A percentile compares a stretch with the other conserved stretches of the same genome.
Conservation (phyloP, 64 coral and sea anemone genomes). For the Platygyra sinensis region DNA sequence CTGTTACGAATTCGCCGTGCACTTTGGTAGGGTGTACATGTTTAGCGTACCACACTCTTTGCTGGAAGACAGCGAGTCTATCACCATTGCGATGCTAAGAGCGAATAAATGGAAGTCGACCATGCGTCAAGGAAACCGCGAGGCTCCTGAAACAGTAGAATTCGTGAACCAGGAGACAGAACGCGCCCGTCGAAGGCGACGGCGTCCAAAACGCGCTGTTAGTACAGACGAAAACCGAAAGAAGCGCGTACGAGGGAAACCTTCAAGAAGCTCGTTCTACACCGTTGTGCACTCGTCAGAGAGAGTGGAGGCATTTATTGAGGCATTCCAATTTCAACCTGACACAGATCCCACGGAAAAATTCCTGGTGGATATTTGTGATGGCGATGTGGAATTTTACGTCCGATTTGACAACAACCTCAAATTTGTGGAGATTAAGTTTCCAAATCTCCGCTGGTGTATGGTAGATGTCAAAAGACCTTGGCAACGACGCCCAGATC, state of each 20-base stretch:
- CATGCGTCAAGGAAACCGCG: not conserved
- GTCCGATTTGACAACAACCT: slow-evolving; percentile 68
- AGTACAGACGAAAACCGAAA: slow-evolving; percentile 20
- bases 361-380: slow-evolving; percentile 23
- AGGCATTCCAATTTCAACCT: not conserved
- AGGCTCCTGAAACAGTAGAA: not conserved
- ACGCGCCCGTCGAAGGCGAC: not conserved
- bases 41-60: slow-evolving; percentile 80
- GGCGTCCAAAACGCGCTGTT: not conserved
- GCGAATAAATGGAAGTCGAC: slow-evolving; percentile 6
- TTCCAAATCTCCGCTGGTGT: slow-evolving; percentile 83
- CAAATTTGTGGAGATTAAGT: slow-evolving; percentile 60
- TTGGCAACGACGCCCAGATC: slow-evolving; percentile 15
- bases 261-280: slow-evolving; percentile 82
- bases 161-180: not conserved
- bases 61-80: slow-evolving; percentile 81
- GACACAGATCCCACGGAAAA: not conserved
- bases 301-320: slow-evolving; percentile 55
- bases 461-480: slow-evolving; percentile 78
- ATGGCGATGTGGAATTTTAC: slow-evolving; percentile 41
- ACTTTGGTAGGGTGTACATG: slow-evolving; percentile 93
- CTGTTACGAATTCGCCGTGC: slow-evolving; percentile 73
- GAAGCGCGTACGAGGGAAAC: slow-evolving; percentile 62
- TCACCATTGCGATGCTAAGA: slow-evolving; percentile 79
- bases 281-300: slow-evolving; percentile 67